Evolutionary conservation across 2,113 vertebrate species (phyloP), one percentile per base, ranked within the genome.

Genomic region (Triplophysa dalaica): DNA sequence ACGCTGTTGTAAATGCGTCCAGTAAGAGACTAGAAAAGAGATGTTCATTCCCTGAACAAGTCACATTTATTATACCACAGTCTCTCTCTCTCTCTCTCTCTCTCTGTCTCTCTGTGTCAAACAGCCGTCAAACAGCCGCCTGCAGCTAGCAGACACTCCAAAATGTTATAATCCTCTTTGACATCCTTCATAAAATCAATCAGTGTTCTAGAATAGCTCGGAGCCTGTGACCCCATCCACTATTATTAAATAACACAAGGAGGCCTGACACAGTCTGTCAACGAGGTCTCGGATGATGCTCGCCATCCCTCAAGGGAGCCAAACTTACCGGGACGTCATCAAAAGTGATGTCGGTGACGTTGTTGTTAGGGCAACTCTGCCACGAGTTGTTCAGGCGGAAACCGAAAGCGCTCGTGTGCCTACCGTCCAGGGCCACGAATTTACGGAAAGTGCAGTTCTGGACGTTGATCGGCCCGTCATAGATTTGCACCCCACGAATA

Each of bases 331-430:
- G 97, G 10, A 99, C 97, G 0, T 95, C 92, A 54, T 99, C 92
- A 62, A 99, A 99, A 78, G 79, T 89, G 56, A 99, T 90, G 82
- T 83, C 76, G 0, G 93, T 94, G 86, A 98, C 93, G 0, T 96
- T 98, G 87, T 99, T 99, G 84, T 97, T 97, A 58, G 98, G 98
- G 80, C 98, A 99, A 89, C 96, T 98, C 91, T 99, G 98, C 98
- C 98, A 99, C 0, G 97, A 95, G 2, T 99, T 99, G 89, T 99
- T 99, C 66, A 99, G 94, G 5, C 97, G 93, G 91, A 99, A 99
- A n/a, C 95, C 98, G 41, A 99, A 91, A 6, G 98, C 98, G 0
- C 97, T 98, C 10, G 96, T 98, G 89, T 99, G 97, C 0, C 98
- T 92, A 13, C 96, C 96, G 0, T 97, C 94, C 80, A 99, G 89